These are phyloP conservation scores for Sander lucioperca DNA, from an alignment of 2,113 vertebrate genomes.

Conservation along the genomic window DNA sequence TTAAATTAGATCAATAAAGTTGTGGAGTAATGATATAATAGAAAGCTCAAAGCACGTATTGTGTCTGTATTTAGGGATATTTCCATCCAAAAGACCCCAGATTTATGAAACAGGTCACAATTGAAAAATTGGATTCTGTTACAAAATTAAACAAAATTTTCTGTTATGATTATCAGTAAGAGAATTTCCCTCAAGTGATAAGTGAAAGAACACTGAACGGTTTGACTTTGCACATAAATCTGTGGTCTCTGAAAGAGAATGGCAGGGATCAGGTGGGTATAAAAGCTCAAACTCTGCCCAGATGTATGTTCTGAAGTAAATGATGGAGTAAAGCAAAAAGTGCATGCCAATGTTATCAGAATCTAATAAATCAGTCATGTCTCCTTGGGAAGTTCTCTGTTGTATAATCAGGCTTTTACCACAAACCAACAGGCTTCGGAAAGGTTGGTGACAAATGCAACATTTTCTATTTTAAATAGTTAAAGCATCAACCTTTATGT, in stretches of 20 bases:
- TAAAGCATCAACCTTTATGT: conserved; percentile 88
- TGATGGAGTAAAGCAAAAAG: conserved; percentile 20
- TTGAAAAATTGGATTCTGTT: background rate
- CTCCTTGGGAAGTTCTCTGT: conserved; percentile 85
- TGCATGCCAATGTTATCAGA: conserved; percentile 81
- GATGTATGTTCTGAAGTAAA: conserved; percentile 69
- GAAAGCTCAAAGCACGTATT: conserved; percentile 81
- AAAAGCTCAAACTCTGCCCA: conserved; percentile 52
- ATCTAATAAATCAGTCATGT: conserved; percentile 81
- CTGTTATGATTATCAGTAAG: conserved; percentile 5
- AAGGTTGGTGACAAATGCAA: conserved; percentile 87
- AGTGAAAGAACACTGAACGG: background rate
- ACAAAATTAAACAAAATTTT: background rate
- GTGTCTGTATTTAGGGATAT: conserved; percentile 58
- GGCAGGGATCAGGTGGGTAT: conserved; percentile 83
- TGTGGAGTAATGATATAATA: conserved; percentile 46
- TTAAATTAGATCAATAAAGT: conserved; percentile 13
- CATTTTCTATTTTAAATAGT: conserved; percentile 79
- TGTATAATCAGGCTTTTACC: conserved; percentile 88
- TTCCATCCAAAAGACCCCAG: conserved; percentile 75
- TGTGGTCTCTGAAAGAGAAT: conserved; percentile 71
- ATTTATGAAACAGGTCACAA: conserved; percentile 68
- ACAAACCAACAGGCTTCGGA: conserved; percentile 90
- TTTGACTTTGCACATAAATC: conserved; percentile 62
- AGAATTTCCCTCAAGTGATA: background rate